These are phyloP conservation scores for Coryphaenoides rupestris DNA, from an alignment of 2,113 vertebrate species.

Conservation along the genomic window DNA sequence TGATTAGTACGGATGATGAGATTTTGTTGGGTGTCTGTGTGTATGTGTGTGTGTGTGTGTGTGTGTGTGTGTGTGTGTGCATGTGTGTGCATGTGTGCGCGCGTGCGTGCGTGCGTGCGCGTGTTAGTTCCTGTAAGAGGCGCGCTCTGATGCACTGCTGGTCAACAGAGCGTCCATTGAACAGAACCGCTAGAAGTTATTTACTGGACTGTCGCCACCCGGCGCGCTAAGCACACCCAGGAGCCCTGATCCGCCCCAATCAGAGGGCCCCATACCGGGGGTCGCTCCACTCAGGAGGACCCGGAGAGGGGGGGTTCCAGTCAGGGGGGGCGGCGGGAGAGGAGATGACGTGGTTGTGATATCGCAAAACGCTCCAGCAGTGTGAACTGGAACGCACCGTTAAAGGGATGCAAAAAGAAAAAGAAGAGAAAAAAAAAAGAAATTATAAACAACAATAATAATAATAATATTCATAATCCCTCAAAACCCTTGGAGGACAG, in stretches of 20 bases:
- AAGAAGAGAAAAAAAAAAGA: too few relatives aligned
- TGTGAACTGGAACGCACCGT: too few relatives aligned
- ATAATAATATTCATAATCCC: too few relatives aligned
- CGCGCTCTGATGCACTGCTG: slow-evolving; percentile 27
- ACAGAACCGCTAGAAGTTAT: slow-evolving; percentile 40
- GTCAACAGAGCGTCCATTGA: slow-evolving; percentile 55
- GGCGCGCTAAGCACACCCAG: slow-evolving; percentile 27
- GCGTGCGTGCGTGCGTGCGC: slow-evolving; percentile 16
- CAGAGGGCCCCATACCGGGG: slow-evolving; percentile 21
- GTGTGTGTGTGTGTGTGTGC: too few relatives aligned
- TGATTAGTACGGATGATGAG: too few relatives aligned
- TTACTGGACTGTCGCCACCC: slow-evolving; percentile 43
- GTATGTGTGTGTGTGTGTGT: too few relatives aligned
- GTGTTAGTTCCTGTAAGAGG: slow-evolving; percentile 15
- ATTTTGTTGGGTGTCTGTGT: too few relatives aligned
- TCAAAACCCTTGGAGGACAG: too few relatives aligned
- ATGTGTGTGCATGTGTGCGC: too few relatives aligned
- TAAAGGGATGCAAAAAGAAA: too few relatives aligned
- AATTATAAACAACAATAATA: too few relatives aligned
- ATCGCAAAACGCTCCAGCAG: not conserved
- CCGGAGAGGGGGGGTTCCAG: not conserved
- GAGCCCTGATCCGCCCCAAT: slow-evolving; percentile 24
- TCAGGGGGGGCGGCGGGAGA: not conserved
- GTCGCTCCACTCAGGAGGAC: slow-evolving; percentile 4
- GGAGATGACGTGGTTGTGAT: not conserved